These are phyloP conservation scores for Parazoanthus darwini DNA, from an alignment of 92 coral and sea anemone genomes.

Conservation along the genomic window DNA sequence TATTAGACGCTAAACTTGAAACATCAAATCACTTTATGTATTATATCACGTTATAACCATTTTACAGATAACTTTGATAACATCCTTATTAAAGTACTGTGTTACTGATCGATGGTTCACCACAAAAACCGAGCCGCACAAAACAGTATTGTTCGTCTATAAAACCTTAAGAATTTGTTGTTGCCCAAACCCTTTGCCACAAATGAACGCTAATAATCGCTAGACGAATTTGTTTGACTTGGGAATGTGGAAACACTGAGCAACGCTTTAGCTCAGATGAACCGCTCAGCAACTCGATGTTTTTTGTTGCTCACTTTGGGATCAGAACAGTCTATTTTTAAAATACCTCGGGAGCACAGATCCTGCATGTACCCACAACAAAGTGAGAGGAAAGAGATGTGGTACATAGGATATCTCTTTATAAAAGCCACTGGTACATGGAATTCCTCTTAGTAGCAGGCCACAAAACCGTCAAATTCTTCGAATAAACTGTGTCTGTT, in stretches of 20 bases:
- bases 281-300: no score
- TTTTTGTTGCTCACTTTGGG: no score
- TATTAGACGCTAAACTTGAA: background rate
- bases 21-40: background rate
- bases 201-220: background rate
- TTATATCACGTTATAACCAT: background rate
- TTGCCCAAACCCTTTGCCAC: background rate
- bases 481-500: background rate
- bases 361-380: no score
- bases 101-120: background rate
- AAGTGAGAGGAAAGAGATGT: no score
- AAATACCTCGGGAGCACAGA: no score
- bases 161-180: background rate
- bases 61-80: constrained; percentile 2
- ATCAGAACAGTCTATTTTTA: no score
- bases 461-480: background rate
- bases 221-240: background rate
- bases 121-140: background rate
- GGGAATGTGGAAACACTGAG: background rate
- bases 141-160: background rate
- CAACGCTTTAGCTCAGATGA: no score
- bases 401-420: no score
- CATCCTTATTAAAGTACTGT: constrained; percentile 12
- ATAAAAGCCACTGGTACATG: no score
- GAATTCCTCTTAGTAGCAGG: no score